Base-by-base conservation (phyloP, 2,797 vertebrate genomes). In the Poeciliopsis gracilis region DNA sequence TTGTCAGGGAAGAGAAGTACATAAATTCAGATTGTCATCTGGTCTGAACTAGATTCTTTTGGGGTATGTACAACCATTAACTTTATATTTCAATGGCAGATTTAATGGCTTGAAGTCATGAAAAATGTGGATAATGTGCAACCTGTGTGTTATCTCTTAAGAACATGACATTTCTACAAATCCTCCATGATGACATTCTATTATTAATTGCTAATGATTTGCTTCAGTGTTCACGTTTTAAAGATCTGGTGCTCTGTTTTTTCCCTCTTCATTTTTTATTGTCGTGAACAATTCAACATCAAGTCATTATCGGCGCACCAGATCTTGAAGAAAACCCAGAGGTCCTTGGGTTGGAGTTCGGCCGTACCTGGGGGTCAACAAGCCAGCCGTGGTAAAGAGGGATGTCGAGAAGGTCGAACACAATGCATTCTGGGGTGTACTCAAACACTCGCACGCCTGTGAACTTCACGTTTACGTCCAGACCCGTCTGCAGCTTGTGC, bases 371-470 rank as follows among this genome's bases (percentile, higher is more conserved):
- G 81, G 98, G 98, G 89, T 99, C 98, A 70, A 99, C 97, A 89
- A 99, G 94, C 98, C 98, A 99, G 84, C 98, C 98, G 25, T 99
- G 98, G 92, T 99, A 99, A 79, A 99, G 95, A 12, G 98, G 98
- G 90, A 99, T 99, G 94, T 99, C 98, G 23, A 99, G 97, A 86
- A 99, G 96, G 92, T 99, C 98, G 82, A 99, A 99, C 73, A 99
- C 98, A 30, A 99, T 98, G 95, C 98, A 99, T 91, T 99, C 98
- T 1, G 98, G 98, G 3, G 98, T 99, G 93, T 99, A 99, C 86
- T 99, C 98, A 77, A 99, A 99, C 0, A 99, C 97, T 23, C 97
- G 94, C 36, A 99, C 98, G 8, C 98, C 98, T 1, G 97, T 99
- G 86, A 99, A 99, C 94, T 96, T 99, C 82, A 99, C 98, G 16